A percentile compares a stretch with the other conserved stretches of the same genome.
Conservation (phyloP, 2,113 vertebrate species). For the Ailuropoda melanoleuca region DNA sequence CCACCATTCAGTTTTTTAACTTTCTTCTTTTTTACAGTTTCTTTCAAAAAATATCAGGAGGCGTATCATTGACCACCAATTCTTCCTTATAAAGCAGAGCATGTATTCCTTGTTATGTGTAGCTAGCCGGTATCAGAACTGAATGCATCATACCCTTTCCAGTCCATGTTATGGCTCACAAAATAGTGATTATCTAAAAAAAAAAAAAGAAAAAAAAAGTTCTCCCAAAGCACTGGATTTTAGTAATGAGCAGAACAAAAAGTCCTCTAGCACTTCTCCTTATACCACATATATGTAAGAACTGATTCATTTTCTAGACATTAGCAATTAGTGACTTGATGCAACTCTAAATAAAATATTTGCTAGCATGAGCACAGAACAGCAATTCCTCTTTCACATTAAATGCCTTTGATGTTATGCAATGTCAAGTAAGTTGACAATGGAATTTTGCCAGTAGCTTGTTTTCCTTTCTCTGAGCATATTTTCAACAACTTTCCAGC, state of each 20-base stretch:
- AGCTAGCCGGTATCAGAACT: background rate
- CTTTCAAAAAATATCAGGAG: background rate
- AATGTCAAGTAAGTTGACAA: background rate
- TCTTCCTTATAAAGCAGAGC: background rate
- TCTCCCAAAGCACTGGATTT: background rate
- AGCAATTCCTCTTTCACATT: background rate
- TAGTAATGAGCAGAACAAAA: background rate
- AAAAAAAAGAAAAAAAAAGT: background rate
- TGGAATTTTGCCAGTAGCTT: background rate
- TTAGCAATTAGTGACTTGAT: background rate
- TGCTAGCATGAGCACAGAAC: background rate
- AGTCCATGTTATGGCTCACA: background rate
- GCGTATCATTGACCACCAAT: background rate
- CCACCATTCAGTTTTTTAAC: background rate
- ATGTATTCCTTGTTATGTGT: background rate
- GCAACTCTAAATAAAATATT: background rate
- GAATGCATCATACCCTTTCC: background rate
- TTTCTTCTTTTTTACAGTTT: background rate
- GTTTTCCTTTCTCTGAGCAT: background rate
- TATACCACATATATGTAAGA: background rate
- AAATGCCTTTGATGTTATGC: background rate
- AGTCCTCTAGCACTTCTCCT: background rate
- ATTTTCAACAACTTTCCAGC: background rate
- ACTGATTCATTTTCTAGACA: background rate
- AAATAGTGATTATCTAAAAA: background rate